Conservation (phyloP, 2,888 invertebrate genomes). For the Andricus quercusramuli region DNA sequence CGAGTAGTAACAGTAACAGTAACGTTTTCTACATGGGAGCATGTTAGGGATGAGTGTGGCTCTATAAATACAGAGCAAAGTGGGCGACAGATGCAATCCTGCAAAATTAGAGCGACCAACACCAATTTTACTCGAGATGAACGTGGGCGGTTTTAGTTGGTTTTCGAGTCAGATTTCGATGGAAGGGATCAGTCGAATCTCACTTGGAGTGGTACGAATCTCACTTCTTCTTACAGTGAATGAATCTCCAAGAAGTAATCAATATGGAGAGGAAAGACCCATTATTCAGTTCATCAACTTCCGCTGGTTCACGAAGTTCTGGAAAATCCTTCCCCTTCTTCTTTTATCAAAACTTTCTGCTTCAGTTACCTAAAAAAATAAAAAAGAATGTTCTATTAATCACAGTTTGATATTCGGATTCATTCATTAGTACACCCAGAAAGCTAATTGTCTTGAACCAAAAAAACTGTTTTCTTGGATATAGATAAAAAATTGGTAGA, state of each 20-base stretch:
- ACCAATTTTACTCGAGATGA: slow-evolving; percentile 51
- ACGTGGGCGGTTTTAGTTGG: slow-evolving; percentile 49
- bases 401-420: too few species aligned
- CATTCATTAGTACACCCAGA: too few species aligned
- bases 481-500: too few species aligned
- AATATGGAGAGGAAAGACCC: background rate
- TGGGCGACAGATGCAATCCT: slow-evolving; percentile 70
- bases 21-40: slow-evolving; percentile 14
- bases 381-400: too few species aligned
- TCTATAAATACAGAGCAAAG: slow-evolving; percentile 73
- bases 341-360: too few species aligned
- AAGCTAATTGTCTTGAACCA: too few species aligned
- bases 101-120: slow-evolving; percentile 65
- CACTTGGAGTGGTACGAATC: background rate
- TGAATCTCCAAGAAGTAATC: background rate
- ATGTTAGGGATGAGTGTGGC: slow-evolving; percentile 65
- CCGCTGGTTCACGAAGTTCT: background rate
- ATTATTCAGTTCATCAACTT: background rate
- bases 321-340: too few species aligned
- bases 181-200: background rate
- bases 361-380: too few species aligned
- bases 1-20: background rate
- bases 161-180: slow-evolving; percentile 10
- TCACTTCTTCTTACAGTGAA: too few species aligned
- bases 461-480: too few species aligned